Conservation (phyloP, 2,888 invertebrate species). For the Brachyptera risi region DNA sequence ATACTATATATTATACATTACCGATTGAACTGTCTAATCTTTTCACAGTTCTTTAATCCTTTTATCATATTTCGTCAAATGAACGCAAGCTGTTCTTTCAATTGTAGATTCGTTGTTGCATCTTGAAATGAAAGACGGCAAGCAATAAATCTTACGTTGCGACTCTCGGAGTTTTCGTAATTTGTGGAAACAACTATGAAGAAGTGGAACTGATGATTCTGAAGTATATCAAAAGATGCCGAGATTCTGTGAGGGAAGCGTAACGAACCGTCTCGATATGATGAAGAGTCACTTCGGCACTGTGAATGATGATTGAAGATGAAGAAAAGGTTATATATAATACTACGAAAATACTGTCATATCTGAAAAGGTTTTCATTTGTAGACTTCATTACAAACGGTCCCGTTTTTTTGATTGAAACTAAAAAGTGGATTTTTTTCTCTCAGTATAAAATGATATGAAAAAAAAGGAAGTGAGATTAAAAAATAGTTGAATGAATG, state of each 20-base stretch:
- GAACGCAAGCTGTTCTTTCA: too few species aligned
- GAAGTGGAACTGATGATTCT: constrained; percentile 18
- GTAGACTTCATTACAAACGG: background rate
- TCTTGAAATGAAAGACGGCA: too few species aligned
- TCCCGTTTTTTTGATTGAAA: background rate
- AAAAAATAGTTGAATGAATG: background rate
- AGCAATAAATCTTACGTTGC: constrained; percentile 15
- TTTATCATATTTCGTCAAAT: too few species aligned
- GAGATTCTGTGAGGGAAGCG: background rate
- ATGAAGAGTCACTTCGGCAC: constrained; percentile 14
- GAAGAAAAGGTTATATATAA: background rate
- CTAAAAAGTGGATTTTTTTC: background rate
- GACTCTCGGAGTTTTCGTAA: constrained; percentile 6
- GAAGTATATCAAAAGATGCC: constrained; percentile 13
- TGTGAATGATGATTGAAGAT: constrained; percentile 19
- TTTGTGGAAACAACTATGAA: constrained; percentile 19
- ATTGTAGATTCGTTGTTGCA: too few species aligned
- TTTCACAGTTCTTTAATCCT: too few species aligned
- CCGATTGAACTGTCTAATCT: too few species aligned
- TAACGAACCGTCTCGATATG: constrained; percentile 3
- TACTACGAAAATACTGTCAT: background rate
- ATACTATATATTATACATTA: too few species aligned
- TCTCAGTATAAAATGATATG: too few species aligned
- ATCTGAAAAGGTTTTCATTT: background rate
- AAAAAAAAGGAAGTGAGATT: background rate